phyloP scores from a whole-genome alignment of 2,113 vertebrate species.

The Anser brachyrhynchus region DNA sequence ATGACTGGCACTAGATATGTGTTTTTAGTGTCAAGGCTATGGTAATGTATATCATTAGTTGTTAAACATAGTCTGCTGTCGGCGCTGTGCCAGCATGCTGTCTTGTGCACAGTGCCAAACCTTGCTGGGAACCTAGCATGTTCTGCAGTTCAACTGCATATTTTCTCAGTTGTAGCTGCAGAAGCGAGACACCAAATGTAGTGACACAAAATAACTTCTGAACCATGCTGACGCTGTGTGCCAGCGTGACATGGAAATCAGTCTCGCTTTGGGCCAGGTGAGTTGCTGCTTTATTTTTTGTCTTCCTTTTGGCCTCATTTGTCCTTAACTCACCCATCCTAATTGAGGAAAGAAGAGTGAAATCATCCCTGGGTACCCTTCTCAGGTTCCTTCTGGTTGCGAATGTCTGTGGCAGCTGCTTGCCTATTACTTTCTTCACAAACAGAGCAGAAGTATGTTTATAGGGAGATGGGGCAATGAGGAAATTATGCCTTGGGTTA shows the following conservation, averaged over 20 bases:
- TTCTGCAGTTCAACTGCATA: constrained; percentile 9
- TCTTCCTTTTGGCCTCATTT: not conserved
- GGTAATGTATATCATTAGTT: constrained; percentile 72
- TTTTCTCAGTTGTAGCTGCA: constrained; percentile 57
- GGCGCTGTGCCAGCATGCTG: constrained; percentile 36
- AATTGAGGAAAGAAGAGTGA: not conserved
- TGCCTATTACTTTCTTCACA: not conserved
- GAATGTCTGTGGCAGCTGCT: not conserved
- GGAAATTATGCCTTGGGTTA: not conserved
- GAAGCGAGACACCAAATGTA: constrained; percentile 25
- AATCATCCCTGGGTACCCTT: not conserved
- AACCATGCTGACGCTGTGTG: not conserved
- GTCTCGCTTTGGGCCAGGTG: rapidly evolving
- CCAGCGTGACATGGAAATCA: not conserved
- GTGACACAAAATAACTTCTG: constrained; percentile 3
- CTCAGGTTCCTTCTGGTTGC: not conserved
- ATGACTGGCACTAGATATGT: constrained; percentile 61
- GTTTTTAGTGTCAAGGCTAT: constrained; percentile 72
- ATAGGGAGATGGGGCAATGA: not conserved
- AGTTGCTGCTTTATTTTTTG: not conserved
- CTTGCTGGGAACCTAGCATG: constrained; percentile 35
- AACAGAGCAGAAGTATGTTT: not conserved
- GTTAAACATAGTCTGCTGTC: constrained; percentile 71
- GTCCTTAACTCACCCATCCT: not conserved
- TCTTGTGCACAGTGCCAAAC: constrained; percentile 37